phyloP scores from a whole-genome alignment of 2,113 vertebrate species.

The Chlamydotis undulata region DNA sequence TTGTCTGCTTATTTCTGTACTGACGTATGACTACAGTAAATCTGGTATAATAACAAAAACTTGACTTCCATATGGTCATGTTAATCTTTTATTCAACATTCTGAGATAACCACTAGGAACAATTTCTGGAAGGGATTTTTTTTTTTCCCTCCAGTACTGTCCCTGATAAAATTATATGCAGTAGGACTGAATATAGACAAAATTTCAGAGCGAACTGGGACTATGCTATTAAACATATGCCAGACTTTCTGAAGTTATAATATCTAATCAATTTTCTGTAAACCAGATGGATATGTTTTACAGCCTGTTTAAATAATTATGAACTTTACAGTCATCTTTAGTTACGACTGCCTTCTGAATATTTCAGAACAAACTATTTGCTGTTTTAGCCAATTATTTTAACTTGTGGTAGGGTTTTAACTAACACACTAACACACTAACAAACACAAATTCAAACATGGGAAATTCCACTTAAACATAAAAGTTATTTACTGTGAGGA shows the following conservation, averaged over 20 bases:
- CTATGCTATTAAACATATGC: not conserved
- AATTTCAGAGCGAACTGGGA: not conserved
- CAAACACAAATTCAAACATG: not conserved
- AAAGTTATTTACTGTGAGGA: not conserved
- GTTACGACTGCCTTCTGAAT: not conserved
- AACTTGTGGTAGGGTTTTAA: not conserved
- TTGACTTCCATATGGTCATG: not conserved
- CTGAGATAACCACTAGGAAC: not conserved
- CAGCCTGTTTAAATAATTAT: not conserved
- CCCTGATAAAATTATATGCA: not conserved
- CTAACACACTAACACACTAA: too few relatives aligned
- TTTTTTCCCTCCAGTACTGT: not conserved
- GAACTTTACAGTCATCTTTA: not conserved
- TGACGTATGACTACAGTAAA: not conserved
- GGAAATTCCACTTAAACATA: not conserved
- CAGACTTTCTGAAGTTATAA: not conserved
- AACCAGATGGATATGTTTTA: not conserved
- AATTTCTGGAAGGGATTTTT: not conserved
- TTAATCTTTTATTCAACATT: not conserved
- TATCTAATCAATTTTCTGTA: not conserved
- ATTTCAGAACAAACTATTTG: not conserved
- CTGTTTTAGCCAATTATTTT: not conserved
- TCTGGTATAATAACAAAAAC: not conserved
- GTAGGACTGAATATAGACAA: not conserved
- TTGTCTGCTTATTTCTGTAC: not conserved